Evolutionary conservation across 2,797 vertebrate genomes (phyloP), one percentile per base, ranked within the genome.

Genomic region (Eutrigla gurnardus): DNA sequence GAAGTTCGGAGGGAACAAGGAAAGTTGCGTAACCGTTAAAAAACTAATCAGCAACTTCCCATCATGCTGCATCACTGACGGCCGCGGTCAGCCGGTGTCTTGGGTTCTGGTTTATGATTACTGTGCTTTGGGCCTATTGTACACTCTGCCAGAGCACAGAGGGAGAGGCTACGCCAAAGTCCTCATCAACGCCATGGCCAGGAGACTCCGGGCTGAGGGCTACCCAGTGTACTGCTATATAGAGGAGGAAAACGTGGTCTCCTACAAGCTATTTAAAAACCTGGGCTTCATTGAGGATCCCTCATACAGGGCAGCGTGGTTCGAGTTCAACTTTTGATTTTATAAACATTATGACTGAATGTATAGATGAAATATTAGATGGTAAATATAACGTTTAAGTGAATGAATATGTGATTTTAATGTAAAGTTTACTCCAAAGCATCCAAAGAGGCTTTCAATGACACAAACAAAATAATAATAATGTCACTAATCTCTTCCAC

Each of bases 101-200:
- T 94, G 93, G 93, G 58, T 93, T 7, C 89, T 94, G 2, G 0
- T 88, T 3, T 92, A 80, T 46, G 84, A 92, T 52, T 89, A 91
- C 69, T 89, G 80, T 45, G 90, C 89, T 4, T 11, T 92, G 60
- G 88, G 88, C 6, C 35, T 91, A 0, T 42, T 94, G 68, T 90
- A 93, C 86, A 94, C 93, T 1, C 58, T 87, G 36, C 92, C 91
- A 1, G 90, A 92, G 64, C 84, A 94, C 86, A 87, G 93, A 37
- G 81, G 88, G 8, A 93, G 91, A 76, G 93, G 92, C 0, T 91
- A 90, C 0, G 93, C 92, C 72, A 93, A 91, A 81, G 11, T 80
- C 3, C 0, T 94, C 65, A 64, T 94, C 3, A 75, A 81, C 77
- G 40, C 1, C 46, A 73, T 93, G 40, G 83, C 85, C 55, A 92